A percentile compares a stretch with the other conserved stretches of the same genome.
These are phyloP conservation scores for Congeria kusceri DNA, from an alignment of 2,888 invertebrate genomes.

Conservation along the genomic window DNA sequence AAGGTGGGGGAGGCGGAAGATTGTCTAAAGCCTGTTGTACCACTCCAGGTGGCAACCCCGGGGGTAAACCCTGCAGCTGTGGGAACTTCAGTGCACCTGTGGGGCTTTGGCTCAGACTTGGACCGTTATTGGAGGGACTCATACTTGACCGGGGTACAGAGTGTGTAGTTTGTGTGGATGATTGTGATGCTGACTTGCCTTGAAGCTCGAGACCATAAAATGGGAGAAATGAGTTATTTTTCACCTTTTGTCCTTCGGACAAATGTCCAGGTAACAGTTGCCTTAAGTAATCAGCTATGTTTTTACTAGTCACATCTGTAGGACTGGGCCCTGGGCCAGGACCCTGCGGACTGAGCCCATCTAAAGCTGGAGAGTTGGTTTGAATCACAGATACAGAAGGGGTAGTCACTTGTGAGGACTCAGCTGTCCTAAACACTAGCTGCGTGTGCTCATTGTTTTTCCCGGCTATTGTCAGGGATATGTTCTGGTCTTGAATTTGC, in stretches of 20 bases:
- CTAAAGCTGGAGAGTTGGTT: slow-evolving; percentile 56
- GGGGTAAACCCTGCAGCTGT: slow-evolving; percentile 58
- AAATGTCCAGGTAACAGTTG: slow-evolving; percentile 79
- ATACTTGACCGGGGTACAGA: slow-evolving; percentile 66
- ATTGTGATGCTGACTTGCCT: slow-evolving; percentile 28
- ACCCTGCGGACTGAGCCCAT: slow-evolving; percentile 59
- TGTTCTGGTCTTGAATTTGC: slow-evolving; percentile 91
- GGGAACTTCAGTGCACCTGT: slow-evolving; percentile 61
- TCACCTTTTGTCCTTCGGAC: slow-evolving; percentile 49
- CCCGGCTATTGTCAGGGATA: slow-evolving; percentile 89
- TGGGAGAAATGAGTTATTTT: slow-evolving; percentile 44
- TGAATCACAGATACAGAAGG: slow-evolving; percentile 73
- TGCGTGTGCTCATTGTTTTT: slow-evolving; percentile 90
- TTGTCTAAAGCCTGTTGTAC: slow-evolving; percentile 53
- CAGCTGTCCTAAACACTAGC: slow-evolving; percentile 81
- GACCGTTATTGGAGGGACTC: slow-evolving; percentile 49
- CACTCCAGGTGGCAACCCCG: slow-evolving; percentile 53
- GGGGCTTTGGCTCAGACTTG: slow-evolving; percentile 63
- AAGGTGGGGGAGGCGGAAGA: slow-evolving; percentile 80
- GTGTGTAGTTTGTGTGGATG: slow-evolving; percentile 38
- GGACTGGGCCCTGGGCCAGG: slow-evolving; percentile 79
- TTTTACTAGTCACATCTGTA: slow-evolving; percentile 83
- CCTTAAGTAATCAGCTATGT: slow-evolving; percentile 84
- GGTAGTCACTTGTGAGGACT: slow-evolving; percentile 58
- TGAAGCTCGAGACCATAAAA: slow-evolving; percentile 38